phyloP scores from a whole-genome alignment of 2,113 vertebrate species.

The Psilopogon haemacephalus region DNA sequence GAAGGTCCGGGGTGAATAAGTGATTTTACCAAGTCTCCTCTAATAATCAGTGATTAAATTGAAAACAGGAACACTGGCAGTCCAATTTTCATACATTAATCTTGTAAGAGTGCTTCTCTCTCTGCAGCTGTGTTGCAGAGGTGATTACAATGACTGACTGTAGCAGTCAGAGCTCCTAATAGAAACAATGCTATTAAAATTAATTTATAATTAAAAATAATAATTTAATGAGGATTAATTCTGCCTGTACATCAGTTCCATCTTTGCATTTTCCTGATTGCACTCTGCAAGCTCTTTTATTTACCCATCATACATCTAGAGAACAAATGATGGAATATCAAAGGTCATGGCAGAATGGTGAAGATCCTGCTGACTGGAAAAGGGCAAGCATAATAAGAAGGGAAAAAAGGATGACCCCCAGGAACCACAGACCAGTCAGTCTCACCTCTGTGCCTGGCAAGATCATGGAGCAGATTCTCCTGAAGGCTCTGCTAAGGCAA shows the following conservation, averaged over 20 bases:
- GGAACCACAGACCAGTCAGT: no score
- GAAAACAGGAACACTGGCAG: background rate
- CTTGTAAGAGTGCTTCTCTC: background rate
- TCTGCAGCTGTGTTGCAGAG: background rate
- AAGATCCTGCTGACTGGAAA: no score
- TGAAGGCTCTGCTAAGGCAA: no score
- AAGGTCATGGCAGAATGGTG: no score
- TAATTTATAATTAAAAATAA: background rate
- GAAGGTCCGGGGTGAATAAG: background rate
- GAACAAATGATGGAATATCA: background rate
- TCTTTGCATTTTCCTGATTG: background rate
- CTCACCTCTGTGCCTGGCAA: no score
- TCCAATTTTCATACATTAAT: background rate
- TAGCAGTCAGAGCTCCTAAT: background rate
- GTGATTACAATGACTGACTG: background rate
- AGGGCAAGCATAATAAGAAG: no score
- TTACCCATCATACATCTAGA: background rate
- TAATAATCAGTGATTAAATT: background rate
- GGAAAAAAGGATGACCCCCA: no score
- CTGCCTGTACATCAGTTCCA: background rate
- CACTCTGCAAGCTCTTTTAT: background rate
- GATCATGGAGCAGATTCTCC: no score
- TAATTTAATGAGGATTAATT: slow-evolving; percentile 16
- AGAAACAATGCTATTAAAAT: background rate
- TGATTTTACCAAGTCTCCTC: background rate